phyloP scores from a whole-genome alignment of 2,113 vertebrate genomes.

The Psilopsiagon aymara region DNA sequence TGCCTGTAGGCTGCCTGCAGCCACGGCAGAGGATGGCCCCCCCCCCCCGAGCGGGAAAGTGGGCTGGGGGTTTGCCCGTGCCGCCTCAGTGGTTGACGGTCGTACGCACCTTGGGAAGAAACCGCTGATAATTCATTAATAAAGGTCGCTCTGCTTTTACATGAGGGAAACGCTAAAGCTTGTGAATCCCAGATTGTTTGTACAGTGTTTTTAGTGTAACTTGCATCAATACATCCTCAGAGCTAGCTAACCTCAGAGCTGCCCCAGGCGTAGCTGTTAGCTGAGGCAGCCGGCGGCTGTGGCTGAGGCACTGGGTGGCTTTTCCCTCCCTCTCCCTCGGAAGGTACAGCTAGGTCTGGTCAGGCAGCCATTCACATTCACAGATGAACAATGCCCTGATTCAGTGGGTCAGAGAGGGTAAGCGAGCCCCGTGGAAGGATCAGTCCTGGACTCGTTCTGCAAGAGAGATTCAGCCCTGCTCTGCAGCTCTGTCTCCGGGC shows the following conservation, averaged over 20 bases:
- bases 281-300: not conserved
- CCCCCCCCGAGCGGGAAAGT: not conserved
- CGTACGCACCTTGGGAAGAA: accelerated
- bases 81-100: accelerated
- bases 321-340: no score
- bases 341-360: accelerated
- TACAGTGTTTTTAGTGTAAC: accelerated
- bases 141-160: not conserved
- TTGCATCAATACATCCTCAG: accelerated
- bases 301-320: accelerated
- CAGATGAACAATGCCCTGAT: no score
- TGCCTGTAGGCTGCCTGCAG: not conserved
- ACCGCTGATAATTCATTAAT: accelerated
- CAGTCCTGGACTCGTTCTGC: accelerated
- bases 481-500: not conserved
- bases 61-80: accelerated
- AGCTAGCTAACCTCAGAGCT: accelerated
- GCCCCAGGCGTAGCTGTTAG: accelerated
- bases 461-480: not conserved
- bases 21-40: not conserved
- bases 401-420: not conserved
- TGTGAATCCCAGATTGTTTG: accelerated
- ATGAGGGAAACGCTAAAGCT: accelerated
- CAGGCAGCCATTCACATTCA: accelerated
- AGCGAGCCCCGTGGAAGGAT: not conserved